A percentile compares a stretch with the other conserved stretches of the same genome.
These are phyloP conservation scores for Furcula furcula DNA, from an alignment of 2,888 invertebrate genomes.

Conservation along the genomic window DNA sequence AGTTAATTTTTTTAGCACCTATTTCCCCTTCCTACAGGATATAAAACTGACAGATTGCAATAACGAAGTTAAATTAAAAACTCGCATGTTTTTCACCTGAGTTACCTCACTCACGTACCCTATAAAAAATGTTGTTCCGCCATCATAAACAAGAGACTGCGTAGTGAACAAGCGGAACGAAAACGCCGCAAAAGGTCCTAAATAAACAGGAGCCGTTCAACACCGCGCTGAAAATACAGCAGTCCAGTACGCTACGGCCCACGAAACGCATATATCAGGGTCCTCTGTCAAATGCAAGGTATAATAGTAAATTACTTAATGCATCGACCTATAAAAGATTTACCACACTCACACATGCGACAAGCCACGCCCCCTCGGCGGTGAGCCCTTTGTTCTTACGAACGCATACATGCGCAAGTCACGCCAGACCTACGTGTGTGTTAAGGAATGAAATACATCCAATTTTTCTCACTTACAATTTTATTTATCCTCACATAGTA, in stretches of 20 bases:
- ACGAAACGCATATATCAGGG: slow-evolving; percentile 23
- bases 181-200: slow-evolving; percentile 15
- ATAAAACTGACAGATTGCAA: no score
- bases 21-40: no score
- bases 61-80: no score
- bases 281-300: slow-evolving; percentile 69
- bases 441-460: slow-evolving; percentile 59
- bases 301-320: slow-evolving; percentile 79
- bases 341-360: slow-evolving; percentile 59
- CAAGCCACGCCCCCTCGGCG: slow-evolving; percentile 50
- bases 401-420: slow-evolving; percentile 56
- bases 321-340: slow-evolving; percentile 80
- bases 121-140: no score
- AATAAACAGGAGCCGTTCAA: slow-evolving; percentile 15
- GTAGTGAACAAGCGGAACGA: no score
- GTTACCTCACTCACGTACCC: no score
- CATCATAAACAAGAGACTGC: no score
- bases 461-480: slow-evolving; percentile 67
- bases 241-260: slow-evolving; percentile 4
- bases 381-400: slow-evolving; percentile 59
- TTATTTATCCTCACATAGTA: slow-evolving; percentile 45
- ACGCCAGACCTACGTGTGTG: slow-evolving; percentile 32
- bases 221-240: slow-evolving; percentile 27
- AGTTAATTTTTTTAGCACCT: no score
- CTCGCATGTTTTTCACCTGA: no score